Evolutionary conservation across 2,888 invertebrate genomes (phyloP).

Genomic region (Torymus auratus): DNA sequence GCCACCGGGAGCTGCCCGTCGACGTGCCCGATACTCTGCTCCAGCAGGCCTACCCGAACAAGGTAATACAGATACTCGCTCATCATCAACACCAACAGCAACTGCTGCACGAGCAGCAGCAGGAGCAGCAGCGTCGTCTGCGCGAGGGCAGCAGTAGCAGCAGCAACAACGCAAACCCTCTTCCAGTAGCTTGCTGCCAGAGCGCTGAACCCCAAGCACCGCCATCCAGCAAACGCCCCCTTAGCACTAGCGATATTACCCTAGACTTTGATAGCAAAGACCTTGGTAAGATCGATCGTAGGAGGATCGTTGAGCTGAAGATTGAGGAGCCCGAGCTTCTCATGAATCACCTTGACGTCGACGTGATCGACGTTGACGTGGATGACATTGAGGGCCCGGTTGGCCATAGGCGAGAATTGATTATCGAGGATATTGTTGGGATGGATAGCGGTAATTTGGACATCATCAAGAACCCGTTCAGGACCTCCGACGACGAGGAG

Average conservation of each 20-base stretch:
- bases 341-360: conserved; percentile 75
- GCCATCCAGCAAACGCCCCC: conserved; percentile 66
- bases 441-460: conserved; percentile 44
- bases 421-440: conserved; percentile 56
- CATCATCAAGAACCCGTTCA: conserved; percentile 63
- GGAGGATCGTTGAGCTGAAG: conserved; percentile 78
- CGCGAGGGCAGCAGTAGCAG: neutral
- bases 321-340: conserved; percentile 58
- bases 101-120: conserved; percentile 2
- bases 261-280: conserved; percentile 67
- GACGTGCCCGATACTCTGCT: conserved; percentile 91
- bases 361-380: conserved; percentile 68
- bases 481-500: conserved; percentile 65
- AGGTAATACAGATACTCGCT: conserved; percentile 74
- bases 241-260: conserved; percentile 74
- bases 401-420: conserved; percentile 22
- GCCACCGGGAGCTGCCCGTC: conserved; percentile 98
- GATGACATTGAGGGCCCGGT: conserved; percentile 40
- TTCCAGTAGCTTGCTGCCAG: conserved; percentile 29
- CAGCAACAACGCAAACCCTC: neutral
- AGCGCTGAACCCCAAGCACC: conserved; percentile 56
- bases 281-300: conserved; percentile 75
- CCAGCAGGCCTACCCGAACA: conserved; percentile 76
- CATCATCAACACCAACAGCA: neutral
- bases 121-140: neutral